phyloP scores from a whole-genome alignment of 1,140 invertebrate genomes.

The Mesaphorura yosii region DNA sequence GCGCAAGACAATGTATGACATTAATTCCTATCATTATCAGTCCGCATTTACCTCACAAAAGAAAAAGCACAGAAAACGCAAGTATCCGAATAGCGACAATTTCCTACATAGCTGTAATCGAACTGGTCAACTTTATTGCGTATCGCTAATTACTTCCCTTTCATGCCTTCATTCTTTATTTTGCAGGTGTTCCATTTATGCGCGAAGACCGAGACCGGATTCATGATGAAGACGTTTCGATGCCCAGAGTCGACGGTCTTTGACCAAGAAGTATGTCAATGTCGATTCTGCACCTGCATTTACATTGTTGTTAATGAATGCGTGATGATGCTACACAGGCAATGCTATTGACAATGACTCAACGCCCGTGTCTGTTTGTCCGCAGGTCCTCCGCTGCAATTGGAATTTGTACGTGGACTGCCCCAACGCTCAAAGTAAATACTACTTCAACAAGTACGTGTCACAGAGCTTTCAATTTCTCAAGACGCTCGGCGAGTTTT shows the following conservation, averaged over 20 bases:
- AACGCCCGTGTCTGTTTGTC: constrained; percentile 33
- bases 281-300: not conserved
- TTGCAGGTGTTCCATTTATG: constrained; percentile 78
- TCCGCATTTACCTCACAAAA: too few relatives aligned
- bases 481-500: constrained; percentile 77
- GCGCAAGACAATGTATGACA: too few relatives aligned
- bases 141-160: too few relatives aligned
- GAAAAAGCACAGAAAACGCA: too few relatives aligned
- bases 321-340: too few relatives aligned
- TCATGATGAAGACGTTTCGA: constrained; percentile 77
- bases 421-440: constrained; percentile 59
- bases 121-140: too few relatives aligned
- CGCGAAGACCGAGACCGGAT: constrained; percentile 70
- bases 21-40: too few relatives aligned
- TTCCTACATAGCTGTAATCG: too few relatives aligned
- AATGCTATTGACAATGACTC: not conserved
- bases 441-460: constrained; percentile 77
- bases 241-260: constrained; percentile 79
- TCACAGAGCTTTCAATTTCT: constrained; percentile 82
- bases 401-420: constrained; percentile 88
- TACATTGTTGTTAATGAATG: not conserved
- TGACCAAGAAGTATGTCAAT: constrained; percentile 41
- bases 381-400: constrained; percentile 77
- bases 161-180: constrained; percentile 11
- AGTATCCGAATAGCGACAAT: too few relatives aligned